These are phyloP conservation scores for Lithodes maja DNA, from an alignment of 2,888 invertebrate genomes.

Conservation along the genomic window DNA sequence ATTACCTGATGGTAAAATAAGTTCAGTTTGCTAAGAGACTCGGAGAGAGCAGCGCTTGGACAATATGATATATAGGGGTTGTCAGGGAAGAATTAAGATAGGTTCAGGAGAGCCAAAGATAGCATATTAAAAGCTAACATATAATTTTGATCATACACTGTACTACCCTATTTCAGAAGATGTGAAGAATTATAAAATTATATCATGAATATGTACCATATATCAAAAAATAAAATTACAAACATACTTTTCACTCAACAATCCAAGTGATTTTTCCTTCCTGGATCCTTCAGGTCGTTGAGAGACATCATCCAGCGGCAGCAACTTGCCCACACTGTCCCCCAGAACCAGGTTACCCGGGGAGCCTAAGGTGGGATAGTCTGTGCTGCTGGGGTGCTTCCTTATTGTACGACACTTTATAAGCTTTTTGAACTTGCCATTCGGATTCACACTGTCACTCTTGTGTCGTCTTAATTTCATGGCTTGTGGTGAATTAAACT, in stretches of 20 bases:
- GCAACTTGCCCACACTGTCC: constrained; percentile 29
- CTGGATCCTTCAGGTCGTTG: constrained; percentile 72
- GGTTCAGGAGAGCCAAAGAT: too few relatives aligned
- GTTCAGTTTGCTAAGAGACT: too few relatives aligned
- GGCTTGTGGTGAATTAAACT: not conserved
- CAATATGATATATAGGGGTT: too few relatives aligned
- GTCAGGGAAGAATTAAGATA: too few relatives aligned
- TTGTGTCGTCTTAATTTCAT: constrained; percentile 25
- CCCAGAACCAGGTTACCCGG: constrained; percentile 38
- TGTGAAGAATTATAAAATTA: not conserved
- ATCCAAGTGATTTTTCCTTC: constrained; percentile 80
- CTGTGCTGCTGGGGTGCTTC: constrained; percentile 42
- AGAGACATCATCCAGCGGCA: constrained; percentile 44
- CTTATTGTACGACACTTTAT: not conserved
- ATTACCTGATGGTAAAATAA: too few relatives aligned
- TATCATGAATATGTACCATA: not conserved
- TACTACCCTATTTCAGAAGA: too few relatives aligned
- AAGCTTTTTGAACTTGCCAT: not conserved
- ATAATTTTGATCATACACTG: too few relatives aligned
- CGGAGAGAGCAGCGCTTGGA: too few relatives aligned
- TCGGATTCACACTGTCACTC: constrained; percentile 41
- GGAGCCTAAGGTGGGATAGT: constrained; percentile 27
- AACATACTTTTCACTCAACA: constrained; percentile 77
- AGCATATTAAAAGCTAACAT: too few relatives aligned
- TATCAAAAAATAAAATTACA: not conserved